Base-by-base conservation (phyloP, 2,113 vertebrate genomes). In the Clarias batrachus region DNA sequence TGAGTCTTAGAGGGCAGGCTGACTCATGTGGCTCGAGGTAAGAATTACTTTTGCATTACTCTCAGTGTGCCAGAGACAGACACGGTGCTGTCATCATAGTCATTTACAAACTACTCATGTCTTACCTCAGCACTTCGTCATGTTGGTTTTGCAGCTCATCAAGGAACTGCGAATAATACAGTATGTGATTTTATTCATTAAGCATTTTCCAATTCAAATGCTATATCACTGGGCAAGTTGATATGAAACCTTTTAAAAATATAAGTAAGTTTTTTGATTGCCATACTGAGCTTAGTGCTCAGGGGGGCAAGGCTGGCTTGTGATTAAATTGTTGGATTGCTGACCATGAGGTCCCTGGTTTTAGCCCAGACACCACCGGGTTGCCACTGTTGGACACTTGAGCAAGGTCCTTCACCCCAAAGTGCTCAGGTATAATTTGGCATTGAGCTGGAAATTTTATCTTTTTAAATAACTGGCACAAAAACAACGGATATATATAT, bases 11-110 rank as follows among this genome's bases (percentile, higher is more conserved):
- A 84, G 77, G 33, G 48, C 62, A 60, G 71, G 81, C 19, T 82
- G 82, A 87, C 78, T 90, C 71, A 87, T 73, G 78, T 27, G 82
- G 37, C 27, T n/a, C n/a, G 7, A 25, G 52, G 84, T 79, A 27
- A 82, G 62, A 82, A 59, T 48, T 81, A 48, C 54, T 59, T 23
- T 81, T 33, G 71, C 54, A 68, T 41, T 81, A 21, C 60, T 11
- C 19, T 71, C 25, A 65, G 21, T 81, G 48, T 9, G 8, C 21
- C 59, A 63, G 57, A 30, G 19, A 79, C 48, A 66, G 30, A 59
- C 76, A 68, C 77, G 70, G 62, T 30, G 70, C 70, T 52, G 57
- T 62, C 57, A 37, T 81, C 79, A 81, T n/a, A 81, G 60, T 25
- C 80, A 65, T 4, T 4, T 23, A 65, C 4, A 3, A 66, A n/a